Conservation (phyloP, 2,113 vertebrate genomes). For the Camelus bactrianus region DNA sequence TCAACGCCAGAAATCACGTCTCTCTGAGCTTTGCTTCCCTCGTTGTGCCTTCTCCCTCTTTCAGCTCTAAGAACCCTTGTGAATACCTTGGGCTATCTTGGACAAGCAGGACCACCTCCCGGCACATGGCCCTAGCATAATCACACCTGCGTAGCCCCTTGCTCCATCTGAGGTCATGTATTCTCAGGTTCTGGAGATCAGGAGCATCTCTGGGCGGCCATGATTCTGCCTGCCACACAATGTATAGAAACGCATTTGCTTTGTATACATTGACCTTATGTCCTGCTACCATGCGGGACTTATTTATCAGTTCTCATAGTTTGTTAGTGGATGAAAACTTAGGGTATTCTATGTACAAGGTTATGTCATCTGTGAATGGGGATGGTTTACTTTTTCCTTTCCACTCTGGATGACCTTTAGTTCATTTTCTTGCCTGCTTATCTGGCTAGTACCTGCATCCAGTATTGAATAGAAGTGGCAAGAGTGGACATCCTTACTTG, state of each 20-base stretch:
- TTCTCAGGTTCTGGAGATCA: not conserved
- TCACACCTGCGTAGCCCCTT: not conserved
- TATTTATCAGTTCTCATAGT: not conserved
- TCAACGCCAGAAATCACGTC: not conserved
- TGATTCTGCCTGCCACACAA: not conserved
- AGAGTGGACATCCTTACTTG: not conserved
- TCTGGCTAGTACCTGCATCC: not conserved
- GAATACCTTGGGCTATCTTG: not conserved
- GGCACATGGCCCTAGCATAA: too few species aligned
- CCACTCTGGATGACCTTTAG: not conserved
- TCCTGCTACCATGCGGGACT: not conserved
- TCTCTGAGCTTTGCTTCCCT: not conserved
- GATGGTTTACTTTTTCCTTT: not conserved
- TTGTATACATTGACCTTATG: not conserved
- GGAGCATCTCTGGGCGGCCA: not conserved
- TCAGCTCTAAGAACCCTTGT: not conserved
- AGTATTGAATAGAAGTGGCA: not conserved
- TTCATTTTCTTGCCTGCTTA: not conserved
- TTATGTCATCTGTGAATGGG: not conserved
- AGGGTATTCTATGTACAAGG: not conserved
- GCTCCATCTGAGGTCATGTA: not conserved
- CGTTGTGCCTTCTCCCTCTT: not conserved
- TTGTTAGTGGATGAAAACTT: not conserved
- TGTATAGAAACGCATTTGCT: not conserved
- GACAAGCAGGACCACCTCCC: not conserved